phyloP scores from a whole-genome alignment of 2,113 vertebrate species.

The Psilopsiagon aymara region DNA sequence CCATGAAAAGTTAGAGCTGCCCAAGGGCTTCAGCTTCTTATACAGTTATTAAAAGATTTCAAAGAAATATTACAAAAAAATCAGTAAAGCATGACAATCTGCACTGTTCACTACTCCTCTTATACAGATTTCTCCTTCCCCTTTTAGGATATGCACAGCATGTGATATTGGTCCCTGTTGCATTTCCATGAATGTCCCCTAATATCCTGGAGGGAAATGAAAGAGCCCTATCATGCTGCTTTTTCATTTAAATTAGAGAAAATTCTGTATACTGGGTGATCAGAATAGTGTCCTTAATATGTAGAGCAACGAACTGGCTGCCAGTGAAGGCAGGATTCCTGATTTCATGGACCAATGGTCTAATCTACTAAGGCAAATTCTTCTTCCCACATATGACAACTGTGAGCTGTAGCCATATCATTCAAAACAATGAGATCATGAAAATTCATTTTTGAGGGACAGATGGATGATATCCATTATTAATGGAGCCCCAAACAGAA shows the following conservation, averaged over 20 bases:
- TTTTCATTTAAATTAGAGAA: slow-evolving; percentile 63
- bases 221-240: slow-evolving; percentile 47
- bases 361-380: slow-evolving; percentile 63
- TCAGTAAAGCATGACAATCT: neutral
- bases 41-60: neutral
- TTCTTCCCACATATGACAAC: slow-evolving; percentile 56
- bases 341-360: slow-evolving; percentile 65
- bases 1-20: neutral
- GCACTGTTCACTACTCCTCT: neutral
- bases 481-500: slow-evolving; percentile 63
- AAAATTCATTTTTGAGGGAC: slow-evolving; percentile 72
- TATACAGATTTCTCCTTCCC: neutral
- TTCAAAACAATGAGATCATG: slow-evolving; percentile 68
- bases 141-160: slow-evolving; percentile 18
- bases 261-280: slow-evolving; percentile 7
- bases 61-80: slow-evolving; percentile 5
- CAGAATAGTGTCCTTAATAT: slow-evolving; percentile 29
- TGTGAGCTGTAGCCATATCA: slow-evolving; percentile 49
- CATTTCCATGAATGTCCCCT: neutral
- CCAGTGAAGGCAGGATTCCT: slow-evolving; percentile 16
- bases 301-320: slow-evolving; percentile 8
- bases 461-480: slow-evolving; percentile 75
- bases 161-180: slow-evolving; percentile 12
- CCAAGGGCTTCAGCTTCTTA: neutral
- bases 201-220: slow-evolving; percentile 71